Base-by-base conservation (phyloP, 2,888 invertebrate species). In the Epinotia demarniana region DNA sequence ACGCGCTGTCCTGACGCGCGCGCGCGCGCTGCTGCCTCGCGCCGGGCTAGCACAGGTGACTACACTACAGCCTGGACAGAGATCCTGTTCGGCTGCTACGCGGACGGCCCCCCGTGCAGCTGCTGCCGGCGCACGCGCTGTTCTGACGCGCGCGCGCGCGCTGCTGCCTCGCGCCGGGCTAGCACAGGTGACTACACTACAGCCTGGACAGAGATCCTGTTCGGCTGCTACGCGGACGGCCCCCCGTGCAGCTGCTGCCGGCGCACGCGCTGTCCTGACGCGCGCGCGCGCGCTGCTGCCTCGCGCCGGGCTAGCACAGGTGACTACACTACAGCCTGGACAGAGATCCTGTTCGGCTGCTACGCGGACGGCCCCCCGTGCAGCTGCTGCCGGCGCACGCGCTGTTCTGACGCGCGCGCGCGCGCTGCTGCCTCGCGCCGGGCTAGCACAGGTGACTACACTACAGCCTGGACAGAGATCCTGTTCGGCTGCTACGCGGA, bases 181-280 rank as follows among this genome's bases (percentile, higher is more conserved):
- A 62, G 11, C 39, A 18, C 33, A 33, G 33, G 33, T 33, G 33
- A 33, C 33, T 33, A 33, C 33, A 33, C 33, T 6, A 33, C 33
- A 33, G 33, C 33, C 33, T 33, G 33, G 33, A 33, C 33, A 33
- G 33, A 95, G 83, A 92, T 96, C 81, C 92, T 97, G 33, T 33
- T 1, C 33, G 33, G 33, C 33, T 33, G 33, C 33, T 33, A 81
- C 88, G 33, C 33, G 33, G 33, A 33, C 33, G 33, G 33, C 33
- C 33, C 33, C 33, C 33, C 33, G 33, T 33, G 33, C 33, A 33
- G 33, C 33, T 33, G 33, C 33, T 33, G 33, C 33, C 33, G 33
- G 33, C 33, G 33, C 33, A 33, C 33, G 33, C 95, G 95, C 0
- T 95, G 96, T 75, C 94, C 33, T 33, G 33, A 95, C 82, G 92